Evolutionary conservation across 2,888 invertebrate species (phyloP).

Genomic region (Caenorhabditis sp.): DNA sequence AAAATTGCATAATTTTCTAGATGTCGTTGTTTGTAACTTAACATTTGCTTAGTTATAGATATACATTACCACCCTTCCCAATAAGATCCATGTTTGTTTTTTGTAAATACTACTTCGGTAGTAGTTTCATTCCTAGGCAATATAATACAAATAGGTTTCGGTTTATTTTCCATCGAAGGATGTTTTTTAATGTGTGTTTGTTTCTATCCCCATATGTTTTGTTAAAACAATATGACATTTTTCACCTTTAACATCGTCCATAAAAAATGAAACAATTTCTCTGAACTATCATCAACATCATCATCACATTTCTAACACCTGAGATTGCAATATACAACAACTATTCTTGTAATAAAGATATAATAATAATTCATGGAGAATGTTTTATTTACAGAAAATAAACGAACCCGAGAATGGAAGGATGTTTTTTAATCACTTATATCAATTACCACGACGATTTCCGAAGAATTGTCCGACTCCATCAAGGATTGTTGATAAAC

Average conservation of each 20-base stretch:
- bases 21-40: no score
- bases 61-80: no score
- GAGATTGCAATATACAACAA: neutral
- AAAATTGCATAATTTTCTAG: neutral
- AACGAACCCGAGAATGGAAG: conserved; percentile 32
- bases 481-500: conserved; percentile 60
- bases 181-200: neutral
- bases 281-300: neutral
- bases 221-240: neutral
- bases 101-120: conserved; percentile 45
- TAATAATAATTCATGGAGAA: conserved; percentile 3
- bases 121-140: conserved; percentile 16
- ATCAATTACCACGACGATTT: conserved; percentile 36
- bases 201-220: neutral
- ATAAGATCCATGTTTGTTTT: neutral
- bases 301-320: neutral
- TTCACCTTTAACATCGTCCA: neutral
- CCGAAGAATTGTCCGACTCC: conserved; percentile 63
- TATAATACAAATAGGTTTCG: neutral
- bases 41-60: no score
- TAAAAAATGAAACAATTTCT: neutral
- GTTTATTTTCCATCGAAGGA: neutral
- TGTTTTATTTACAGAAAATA: conserved; percentile 5
- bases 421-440: conserved; percentile 4
- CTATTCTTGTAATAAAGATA: neutral